These are phyloP conservation scores for Caretta caretta DNA, from an alignment of 2,113 vertebrate genomes.

Conservation along the genomic window DNA sequence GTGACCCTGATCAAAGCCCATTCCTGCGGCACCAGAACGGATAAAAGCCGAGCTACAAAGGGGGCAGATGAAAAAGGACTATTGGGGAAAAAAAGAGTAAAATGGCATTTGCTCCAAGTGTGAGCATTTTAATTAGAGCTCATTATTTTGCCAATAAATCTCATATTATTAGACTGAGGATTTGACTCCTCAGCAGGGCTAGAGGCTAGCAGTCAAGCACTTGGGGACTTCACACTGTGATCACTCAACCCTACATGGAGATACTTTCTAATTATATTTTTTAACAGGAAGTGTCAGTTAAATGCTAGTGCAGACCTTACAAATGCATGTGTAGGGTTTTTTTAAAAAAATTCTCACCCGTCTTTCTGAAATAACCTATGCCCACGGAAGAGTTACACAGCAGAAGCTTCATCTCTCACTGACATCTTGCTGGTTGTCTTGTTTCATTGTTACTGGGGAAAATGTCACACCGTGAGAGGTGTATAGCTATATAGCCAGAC, in stretches of 20 bases:
- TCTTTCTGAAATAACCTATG: not conserved
- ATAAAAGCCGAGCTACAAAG: rapidly evolving
- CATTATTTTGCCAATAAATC: not conserved
- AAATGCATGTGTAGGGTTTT: not conserved
- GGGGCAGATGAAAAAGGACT: rapidly evolving
- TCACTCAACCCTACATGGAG: not conserved
- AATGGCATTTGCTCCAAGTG: not conserved
- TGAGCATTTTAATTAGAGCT: not conserved
- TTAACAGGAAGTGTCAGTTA: not conserved
- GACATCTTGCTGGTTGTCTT: not conserved
- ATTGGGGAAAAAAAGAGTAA: not conserved
- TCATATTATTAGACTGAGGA: not conserved
- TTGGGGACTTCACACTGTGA: not conserved
- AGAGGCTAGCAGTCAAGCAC: not conserved
- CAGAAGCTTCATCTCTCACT: not conserved
- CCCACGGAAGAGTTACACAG: not conserved
- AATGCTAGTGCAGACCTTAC: not conserved
- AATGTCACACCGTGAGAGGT: not conserved
- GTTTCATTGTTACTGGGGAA: rapidly evolving
- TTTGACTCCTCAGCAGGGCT: not conserved
- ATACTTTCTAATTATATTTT: not conserved
- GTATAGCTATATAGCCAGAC: not conserved
- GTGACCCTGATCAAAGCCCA: rapidly evolving
- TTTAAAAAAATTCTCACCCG: not conserved
- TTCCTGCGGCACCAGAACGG: not conserved